A percentile compares a stretch with the other conserved stretches of the same genome.
These are phyloP conservation scores for Corythornis vintsioides DNA, from an alignment of 2,113 vertebrate species.

Conservation along the genomic window DNA sequence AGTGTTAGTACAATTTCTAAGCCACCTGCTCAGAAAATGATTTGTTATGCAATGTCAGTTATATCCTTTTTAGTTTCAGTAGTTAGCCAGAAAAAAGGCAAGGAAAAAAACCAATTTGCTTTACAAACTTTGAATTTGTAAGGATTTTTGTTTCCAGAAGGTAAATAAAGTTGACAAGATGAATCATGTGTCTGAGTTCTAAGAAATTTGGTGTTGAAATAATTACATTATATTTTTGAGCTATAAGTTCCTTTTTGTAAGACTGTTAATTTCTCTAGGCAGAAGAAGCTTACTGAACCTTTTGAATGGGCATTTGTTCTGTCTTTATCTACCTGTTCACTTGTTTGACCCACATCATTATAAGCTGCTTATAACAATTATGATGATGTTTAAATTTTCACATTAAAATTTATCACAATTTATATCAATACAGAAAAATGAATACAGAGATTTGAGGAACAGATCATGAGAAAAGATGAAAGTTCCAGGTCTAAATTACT, in stretches of 20 bases:
- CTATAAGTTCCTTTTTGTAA: neutral
- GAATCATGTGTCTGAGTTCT: neutral
- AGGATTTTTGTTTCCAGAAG: neutral
- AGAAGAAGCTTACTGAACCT: neutral
- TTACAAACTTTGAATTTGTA: neutral
- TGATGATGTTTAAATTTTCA: neutral
- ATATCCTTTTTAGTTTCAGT: conserved; percentile 16
- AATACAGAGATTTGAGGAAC: neutral
- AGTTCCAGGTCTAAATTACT: neutral
- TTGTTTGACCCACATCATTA: neutral
- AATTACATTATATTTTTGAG: conserved; percentile 8
- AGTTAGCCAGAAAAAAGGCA: conserved; percentile 14
- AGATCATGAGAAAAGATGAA: neutral
- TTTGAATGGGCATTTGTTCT: neutral
- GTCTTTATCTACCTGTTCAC: neutral
- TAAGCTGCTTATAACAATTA: neutral
- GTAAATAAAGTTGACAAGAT: neutral
- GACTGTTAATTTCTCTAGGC: neutral
- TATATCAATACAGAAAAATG: neutral
- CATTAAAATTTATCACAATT: neutral
- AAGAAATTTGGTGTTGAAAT: neutral
- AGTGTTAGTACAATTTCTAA: neutral
- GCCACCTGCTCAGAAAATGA: conserved; percentile 19
- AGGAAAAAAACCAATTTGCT: conserved; percentile 28
- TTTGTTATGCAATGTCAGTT: neutral